Percentiles rank a stretch among this genome's conserved stretches.
Evolutionary conservation across 2,797 vertebrate genomes (phyloP).

Genomic region (Hybognathus amarus): DNA sequence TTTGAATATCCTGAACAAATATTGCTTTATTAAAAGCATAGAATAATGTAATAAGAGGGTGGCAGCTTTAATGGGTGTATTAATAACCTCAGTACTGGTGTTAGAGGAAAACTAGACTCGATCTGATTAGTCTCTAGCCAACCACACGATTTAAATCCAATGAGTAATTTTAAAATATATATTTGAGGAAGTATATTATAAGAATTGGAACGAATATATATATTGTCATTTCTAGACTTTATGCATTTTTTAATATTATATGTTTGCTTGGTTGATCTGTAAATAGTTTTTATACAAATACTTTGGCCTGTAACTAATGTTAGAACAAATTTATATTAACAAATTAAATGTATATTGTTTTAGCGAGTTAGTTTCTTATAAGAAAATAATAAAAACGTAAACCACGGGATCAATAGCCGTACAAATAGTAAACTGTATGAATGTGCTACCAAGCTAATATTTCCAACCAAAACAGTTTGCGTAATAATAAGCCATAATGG

Average conservation of each 20-base stretch:
- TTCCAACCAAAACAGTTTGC: background rate
- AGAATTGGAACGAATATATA: background rate
- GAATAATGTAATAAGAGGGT: background rate
- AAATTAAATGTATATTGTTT: no score
- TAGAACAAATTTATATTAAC: background rate
- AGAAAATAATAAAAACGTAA: background rate
- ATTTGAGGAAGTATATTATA: background rate
- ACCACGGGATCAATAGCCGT: background rate
- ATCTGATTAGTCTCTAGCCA: background rate
- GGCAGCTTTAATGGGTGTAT: background rate
- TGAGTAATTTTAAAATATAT: background rate
- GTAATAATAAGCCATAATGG: background rate
- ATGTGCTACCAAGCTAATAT: background rate
- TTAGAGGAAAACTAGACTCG: background rate
- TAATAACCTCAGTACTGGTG: no score
- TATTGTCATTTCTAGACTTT: background rate
- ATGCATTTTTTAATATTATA: background rate
- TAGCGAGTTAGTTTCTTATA: background rate
- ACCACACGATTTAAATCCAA: background rate
- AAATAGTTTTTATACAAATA: background rate
- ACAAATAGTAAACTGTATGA: background rate
- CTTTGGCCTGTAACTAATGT: background rate
- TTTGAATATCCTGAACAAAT: background rate
- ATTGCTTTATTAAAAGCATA: background rate
- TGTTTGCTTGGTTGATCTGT: background rate